These are phyloP conservation scores for Leptoclinus maculatus DNA, from an alignment of 2,797 vertebrate genomes.

Conservation along the genomic window DNA sequence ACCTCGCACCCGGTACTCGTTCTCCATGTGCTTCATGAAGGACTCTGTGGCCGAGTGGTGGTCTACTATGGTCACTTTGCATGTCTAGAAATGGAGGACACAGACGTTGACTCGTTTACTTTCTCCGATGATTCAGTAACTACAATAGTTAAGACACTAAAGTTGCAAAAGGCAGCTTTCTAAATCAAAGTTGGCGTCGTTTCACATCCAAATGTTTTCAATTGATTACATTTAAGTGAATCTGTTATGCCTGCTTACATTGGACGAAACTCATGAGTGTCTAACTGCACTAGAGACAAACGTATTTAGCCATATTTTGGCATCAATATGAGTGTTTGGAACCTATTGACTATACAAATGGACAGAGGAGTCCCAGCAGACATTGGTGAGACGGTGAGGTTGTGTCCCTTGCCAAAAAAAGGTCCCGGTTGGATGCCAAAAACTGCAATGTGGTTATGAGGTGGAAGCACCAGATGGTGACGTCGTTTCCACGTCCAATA, in stretches of 20 bases:
- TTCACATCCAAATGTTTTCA: background rate
- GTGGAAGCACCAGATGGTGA: background rate
- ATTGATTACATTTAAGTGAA: background rate
- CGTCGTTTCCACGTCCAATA: background rate
- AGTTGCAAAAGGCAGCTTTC: background rate
- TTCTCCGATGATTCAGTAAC: background rate
- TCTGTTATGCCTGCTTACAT: background rate
- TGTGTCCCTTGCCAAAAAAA: background rate
- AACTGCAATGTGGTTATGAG: background rate
- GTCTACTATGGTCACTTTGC: constrained; percentile 98
- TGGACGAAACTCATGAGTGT: background rate
- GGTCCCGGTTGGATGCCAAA: background rate
- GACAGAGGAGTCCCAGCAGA: background rate
- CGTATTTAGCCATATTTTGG: background rate
- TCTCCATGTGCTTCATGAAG: constrained; percentile 99
- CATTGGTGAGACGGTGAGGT: background rate
- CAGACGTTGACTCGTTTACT: background rate
- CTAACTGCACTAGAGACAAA: background rate
- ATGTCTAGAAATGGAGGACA: constrained; percentile 77
- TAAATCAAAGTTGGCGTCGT: background rate
- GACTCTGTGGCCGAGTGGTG: constrained; percentile 98
- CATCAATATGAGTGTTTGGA: background rate
- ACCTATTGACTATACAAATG: background rate
- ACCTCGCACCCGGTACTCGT: constrained; percentile 93
- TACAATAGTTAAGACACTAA: background rate